phyloP scores from a whole-genome alignment of 2,113 vertebrate species.

The Cromileptes altivelis region DNA sequence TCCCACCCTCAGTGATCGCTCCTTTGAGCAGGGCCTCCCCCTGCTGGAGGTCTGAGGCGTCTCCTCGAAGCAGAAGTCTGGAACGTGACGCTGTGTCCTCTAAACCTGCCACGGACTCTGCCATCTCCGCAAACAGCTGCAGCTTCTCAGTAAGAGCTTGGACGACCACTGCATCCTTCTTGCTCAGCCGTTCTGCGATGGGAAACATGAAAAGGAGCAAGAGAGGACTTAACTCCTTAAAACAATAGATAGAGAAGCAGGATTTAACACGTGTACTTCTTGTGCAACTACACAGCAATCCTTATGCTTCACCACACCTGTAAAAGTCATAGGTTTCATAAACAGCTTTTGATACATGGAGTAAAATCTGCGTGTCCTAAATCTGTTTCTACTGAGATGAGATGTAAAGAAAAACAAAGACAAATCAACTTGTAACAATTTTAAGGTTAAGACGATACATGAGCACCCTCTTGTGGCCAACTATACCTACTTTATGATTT shows the following conservation, averaged over 20 bases:
- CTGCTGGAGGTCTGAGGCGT: conserved; percentile 88
- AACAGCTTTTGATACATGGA: neutral
- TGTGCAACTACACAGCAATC: neutral
- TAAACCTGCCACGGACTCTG: conserved; percentile 84
- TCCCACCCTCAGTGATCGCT: conserved; percentile 91
- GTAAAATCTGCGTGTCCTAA: neutral
- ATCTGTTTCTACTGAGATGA: neutral
- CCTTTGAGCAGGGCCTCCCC: conserved; percentile 91
- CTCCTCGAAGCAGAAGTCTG: conserved; percentile 86
- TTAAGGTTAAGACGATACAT: neutral
- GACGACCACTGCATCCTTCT: conserved; percentile 88
- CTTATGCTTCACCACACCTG: neutral
- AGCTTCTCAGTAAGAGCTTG: conserved; percentile 92
- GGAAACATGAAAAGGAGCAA: neutral
- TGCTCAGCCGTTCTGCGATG: conserved; percentile 87
- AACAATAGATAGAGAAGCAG: neutral
- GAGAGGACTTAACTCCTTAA: neutral
- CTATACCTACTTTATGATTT: neutral
- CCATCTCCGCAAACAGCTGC: conserved; percentile 92
- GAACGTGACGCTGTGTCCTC: conserved; percentile 81
- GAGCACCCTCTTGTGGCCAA: conserved; percentile 64
- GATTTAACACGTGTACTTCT: neutral
- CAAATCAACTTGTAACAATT: neutral
- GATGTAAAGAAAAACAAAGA: neutral
- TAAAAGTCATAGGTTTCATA: neutral